These are phyloP conservation scores for Ceyx erithaca DNA, from an alignment of 2,797 vertebrate species.

Conservation along the genomic window DNA sequence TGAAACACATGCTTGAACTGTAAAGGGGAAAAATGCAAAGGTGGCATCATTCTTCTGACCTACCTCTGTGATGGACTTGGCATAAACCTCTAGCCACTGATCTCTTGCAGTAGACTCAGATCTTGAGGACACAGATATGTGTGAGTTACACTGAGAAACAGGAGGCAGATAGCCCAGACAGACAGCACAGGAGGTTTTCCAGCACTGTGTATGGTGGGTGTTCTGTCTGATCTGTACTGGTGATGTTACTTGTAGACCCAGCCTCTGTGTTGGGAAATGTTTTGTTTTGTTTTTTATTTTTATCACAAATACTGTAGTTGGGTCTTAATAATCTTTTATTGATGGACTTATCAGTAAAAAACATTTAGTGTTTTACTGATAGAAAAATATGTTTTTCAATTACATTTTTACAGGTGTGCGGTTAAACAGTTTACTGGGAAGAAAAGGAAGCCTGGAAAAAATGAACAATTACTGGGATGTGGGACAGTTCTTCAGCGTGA, in stretches of 20 bases:
- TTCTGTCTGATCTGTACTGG: not conserved
- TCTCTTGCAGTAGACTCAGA: not conserved
- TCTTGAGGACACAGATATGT: not conserved
- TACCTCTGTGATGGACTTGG: not conserved
- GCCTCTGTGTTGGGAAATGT: not conserved
- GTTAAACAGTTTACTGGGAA: conserved; percentile 92
- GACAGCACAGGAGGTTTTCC: not conserved
- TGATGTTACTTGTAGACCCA: not conserved
- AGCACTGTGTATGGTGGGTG: not conserved
- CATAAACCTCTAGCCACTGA: not conserved
- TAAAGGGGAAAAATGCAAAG: not conserved
- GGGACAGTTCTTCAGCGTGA: conserved; percentile 93
- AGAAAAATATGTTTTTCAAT: not conserved
- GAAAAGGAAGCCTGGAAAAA: conserved; percentile 95
- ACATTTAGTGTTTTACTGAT: not conserved
- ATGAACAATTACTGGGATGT: conserved; percentile 98
- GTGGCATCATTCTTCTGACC: not conserved
- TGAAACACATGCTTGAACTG: not conserved
- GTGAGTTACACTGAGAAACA: not conserved
- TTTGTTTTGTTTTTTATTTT: not conserved
- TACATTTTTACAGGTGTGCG: conserved; percentile 85
- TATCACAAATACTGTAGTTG: not conserved
- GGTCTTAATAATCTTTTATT: not conserved
- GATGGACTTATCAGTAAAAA: not conserved
- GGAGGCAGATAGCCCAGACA: not conserved